phyloP scores from a whole-genome alignment of 37 sponge, comb jelly and placozoan species.

The Chondrosia reniformis region DNA sequence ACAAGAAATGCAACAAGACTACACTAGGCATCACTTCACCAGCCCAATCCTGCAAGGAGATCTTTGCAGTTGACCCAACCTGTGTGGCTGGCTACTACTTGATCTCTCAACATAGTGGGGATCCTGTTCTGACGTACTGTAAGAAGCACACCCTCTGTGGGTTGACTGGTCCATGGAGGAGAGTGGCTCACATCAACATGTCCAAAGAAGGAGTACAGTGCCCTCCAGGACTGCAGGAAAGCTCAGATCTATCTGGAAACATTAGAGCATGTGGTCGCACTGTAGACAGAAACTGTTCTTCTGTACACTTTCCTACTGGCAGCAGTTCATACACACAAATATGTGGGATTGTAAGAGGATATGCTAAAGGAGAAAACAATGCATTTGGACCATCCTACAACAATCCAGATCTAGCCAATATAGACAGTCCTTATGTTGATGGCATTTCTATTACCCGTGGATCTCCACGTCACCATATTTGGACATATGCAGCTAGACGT shows the following conservation, averaged over 20 bases:
- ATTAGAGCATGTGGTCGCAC: conserved; percentile 1
- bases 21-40: background rate
- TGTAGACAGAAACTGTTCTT: background rate
- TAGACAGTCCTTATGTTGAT: conserved; percentile 9
- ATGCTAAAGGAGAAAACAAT: background rate
- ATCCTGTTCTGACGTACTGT: conserved; percentile 17
- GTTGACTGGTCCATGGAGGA: background rate
- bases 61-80: conserved; percentile 6
- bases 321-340: background rate
- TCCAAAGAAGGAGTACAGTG: background rate
- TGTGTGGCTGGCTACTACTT: conserved; percentile 11
- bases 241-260: background rate
- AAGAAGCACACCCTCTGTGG: background rate
- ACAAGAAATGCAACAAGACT: background rate
- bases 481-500: conserved; percentile 6
- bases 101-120: background rate
- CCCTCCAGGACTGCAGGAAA: background rate
- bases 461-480: conserved; percentile 13
- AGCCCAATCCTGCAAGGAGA: conserved; percentile 7
- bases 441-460: conserved; percentile 19
- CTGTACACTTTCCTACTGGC: background rate
- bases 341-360: conserved; percentile 7
- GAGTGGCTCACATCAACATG: conserved; percentile 22
- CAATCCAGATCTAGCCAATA: background rate
- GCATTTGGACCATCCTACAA: conserved; percentile 16